phyloP scores from a whole-genome alignment of 64 coral and sea anemone species.

The Trachythela sp. region DNA sequence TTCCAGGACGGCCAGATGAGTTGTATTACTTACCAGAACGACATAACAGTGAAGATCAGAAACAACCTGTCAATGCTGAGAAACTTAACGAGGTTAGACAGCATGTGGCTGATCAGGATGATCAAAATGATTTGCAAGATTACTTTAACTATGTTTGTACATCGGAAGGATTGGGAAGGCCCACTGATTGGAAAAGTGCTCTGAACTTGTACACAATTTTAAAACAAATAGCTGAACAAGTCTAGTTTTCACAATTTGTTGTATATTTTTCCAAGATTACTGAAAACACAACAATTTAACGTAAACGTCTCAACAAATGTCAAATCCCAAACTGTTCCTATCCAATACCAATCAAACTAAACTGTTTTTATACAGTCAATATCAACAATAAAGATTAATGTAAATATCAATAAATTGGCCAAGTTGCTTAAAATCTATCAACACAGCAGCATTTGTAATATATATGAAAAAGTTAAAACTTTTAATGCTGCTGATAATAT shows the following conservation, averaged over 20 bases:
- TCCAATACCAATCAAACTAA: neutral
- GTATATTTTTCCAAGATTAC: too few relatives aligned
- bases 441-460: too few relatives aligned
- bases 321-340: neutral
- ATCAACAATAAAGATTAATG: too few relatives aligned
- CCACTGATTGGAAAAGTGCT: neutral
- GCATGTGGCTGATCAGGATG: neutral
- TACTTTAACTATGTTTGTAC: slow-evolving; percentile 15
- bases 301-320: too few relatives aligned
- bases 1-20: slow-evolving; percentile 6
- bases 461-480: too few relatives aligned
- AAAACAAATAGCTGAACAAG: slow-evolving; percentile 27
- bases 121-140: neutral
- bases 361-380: too few relatives aligned
- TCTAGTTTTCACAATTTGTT: neutral
- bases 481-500: too few relatives aligned
- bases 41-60: slow-evolving; percentile 15
- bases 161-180: neutral
- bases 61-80: neutral
- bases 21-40: slow-evolving; percentile 17
- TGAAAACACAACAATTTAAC: neutral
- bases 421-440: too few relatives aligned
- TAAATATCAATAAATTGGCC: too few relatives aligned
- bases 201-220: slow-evolving; percentile 3
- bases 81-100: slow-evolving; percentile 5